A percentile compares a stretch with the other conserved stretches of the same genome.
Conservation (phyloP, 2,888 invertebrate species). For the Cepaea hortensis region DNA sequence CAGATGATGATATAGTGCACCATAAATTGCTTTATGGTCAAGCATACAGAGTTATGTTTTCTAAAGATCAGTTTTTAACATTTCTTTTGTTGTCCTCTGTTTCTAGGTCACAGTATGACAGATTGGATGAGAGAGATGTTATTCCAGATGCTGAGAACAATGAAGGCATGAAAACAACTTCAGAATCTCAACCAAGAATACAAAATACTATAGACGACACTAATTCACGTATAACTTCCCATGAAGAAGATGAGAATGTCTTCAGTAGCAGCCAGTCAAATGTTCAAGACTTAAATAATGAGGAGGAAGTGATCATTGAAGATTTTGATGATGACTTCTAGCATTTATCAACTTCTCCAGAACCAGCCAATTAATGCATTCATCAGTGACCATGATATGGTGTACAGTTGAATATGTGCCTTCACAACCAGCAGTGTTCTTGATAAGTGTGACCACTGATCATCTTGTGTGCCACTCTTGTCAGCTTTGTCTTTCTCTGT, state of each 20-base stretch:
- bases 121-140: conserved; percentile 60
- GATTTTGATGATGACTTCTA: conserved; percentile 61
- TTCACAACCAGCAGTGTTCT: too few species aligned
- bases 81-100: conserved; percentile 17
- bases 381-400: too few species aligned
- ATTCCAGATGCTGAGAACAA: conserved; percentile 9
- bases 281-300: conserved; percentile 57
- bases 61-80: neutral
- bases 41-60: neutral
- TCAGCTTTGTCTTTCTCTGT: too few species aligned
- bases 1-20: too few species aligned
- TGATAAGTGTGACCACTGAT: too few species aligned
- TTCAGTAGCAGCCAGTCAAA: conserved; percentile 65
- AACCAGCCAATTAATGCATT: too few species aligned
- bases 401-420: too few species aligned
- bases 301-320: conserved; percentile 64
- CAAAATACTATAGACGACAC: conserved; percentile 51
- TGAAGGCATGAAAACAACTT: neutral
- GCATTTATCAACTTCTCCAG: too few species aligned
- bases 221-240: conserved; percentile 50
- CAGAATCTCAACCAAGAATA: conserved; percentile 5
- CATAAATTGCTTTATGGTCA: too few species aligned
- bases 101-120: conserved; percentile 59
- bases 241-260: conserved; percentile 52
- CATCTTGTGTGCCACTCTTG: too few species aligned